Evolutionary conservation across 2,797 vertebrate species (phyloP), one percentile per base, ranked within the genome.

Genomic region (Sebastes elongatus): DNA sequence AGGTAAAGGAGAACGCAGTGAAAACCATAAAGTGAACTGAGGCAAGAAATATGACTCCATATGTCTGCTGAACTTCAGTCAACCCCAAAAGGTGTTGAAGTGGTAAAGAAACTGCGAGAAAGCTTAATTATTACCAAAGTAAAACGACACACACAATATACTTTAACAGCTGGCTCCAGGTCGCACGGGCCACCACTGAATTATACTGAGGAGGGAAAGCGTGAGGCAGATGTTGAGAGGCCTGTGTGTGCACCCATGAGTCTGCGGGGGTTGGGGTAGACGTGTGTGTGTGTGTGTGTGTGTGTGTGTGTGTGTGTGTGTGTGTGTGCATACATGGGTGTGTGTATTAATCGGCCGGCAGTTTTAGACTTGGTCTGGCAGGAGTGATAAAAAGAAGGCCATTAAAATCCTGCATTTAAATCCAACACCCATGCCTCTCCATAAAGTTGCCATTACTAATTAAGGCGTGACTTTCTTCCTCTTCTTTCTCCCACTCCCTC

Each of bases 401-500:
- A 82, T 90, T 90, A 91, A 90, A 93, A 78, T 62, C 73, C 53
- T 20, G 25, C 82, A 80, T 85, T 90, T 84, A 87, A 92, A 90
- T 79, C 86, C 80, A 71, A 81, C 77, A 79, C 81, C 71, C 71
- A 76, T 75, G 76, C 74, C 84, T 80, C 79, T 85, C 76, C 75
- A 87, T 90, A 87, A 93, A 92, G 82, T 81, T 84, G 78, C 86
- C 84, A 76, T 78, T 49, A 82, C 89, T 92, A 93, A 94, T 93
- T 92, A 92, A 93, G 81, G 65, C 33, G 5, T 55, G 74, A 78
- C 88, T 92, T 91, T 93, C 87, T 79, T 87, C 82, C 9, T 56
- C 77, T 67, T 86, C 79, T 67, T 82, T 77, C 72, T 66, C 76
- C 46, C 55, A 20, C 72, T 73, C 70, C 30, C 33, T 81, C 52